Base-by-base conservation (phyloP, 1,140 invertebrate genomes). In the Drosophila ambigua region DNA sequence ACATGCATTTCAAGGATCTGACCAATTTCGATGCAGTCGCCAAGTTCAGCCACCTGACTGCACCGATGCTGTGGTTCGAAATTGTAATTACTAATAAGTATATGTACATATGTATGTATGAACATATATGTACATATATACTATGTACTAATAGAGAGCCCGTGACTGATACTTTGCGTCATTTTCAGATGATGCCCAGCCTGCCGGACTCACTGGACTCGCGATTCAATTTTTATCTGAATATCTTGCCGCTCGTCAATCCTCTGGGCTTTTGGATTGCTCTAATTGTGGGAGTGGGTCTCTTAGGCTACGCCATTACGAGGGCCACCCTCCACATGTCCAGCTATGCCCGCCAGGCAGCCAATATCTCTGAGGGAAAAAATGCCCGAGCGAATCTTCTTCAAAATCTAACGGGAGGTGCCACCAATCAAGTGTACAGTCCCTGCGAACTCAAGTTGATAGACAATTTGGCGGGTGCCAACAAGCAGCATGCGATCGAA, bases 21-120 rank as follows among this genome's bases (percentile, higher is more conserved):
- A 92, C 92, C 2, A 79, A 82, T 7, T 95, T 96, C 93, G 0
- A 93, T 20, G 20, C 95, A 57, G 93, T 94, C 0, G 93, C 93
- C 5, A 92, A 88, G 73, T 97, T 97, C 71, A 92, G 94, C 15
- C 92, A 96, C 77, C 92, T 96, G 68, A 94, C 95, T 0, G 79
- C 96, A 1, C 96, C 96, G 0, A 90, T 97, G 73, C 92, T 97
- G 1, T 97, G 96, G 96, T 96, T 96, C 72, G 96, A 97, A 93
- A 96, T 96, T 81, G 96, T 97, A 94, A 95, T 96, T 95, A 73
- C 35, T 2, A 43, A 9, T 23, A 13, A 35, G 2, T 11, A 48
- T 9, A 45, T 20, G 23, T 2, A 23, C 3, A 58, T 16, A 20
- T 5, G 9, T n/a, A 4, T 45, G 46, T 11, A 11, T 39, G 0